Evolutionary conservation across 2,113 vertebrate genomes (phyloP).

Genomic region (Hemichromis elongatus): DNA sequence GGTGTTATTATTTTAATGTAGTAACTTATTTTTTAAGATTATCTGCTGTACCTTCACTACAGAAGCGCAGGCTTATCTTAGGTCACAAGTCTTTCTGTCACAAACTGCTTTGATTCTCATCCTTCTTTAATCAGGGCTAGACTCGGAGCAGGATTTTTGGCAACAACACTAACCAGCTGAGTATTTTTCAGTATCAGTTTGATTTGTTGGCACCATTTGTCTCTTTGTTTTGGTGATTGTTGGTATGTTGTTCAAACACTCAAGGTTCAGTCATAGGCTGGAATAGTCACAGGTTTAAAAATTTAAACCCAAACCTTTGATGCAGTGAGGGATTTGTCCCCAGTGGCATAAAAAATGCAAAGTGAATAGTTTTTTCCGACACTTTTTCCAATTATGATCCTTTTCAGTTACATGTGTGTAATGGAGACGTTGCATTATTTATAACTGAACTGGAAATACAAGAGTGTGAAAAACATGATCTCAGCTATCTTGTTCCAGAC

Average conservation of each 20-base stretch:
- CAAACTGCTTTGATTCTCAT: not conserved
- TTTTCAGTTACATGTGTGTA: not conserved
- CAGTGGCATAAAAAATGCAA: not conserved
- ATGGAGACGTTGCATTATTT: constrained; percentile 21
- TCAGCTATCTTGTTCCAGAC: constrained; percentile 27
- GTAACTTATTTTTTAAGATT: not conserved
- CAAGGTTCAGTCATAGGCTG: not conserved
- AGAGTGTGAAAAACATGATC: constrained; percentile 51
- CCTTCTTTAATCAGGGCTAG: constrained; percentile 18
- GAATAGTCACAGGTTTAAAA: not conserved
- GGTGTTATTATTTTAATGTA: not conserved
- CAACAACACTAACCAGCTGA: not conserved
- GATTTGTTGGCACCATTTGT: constrained; percentile 15
- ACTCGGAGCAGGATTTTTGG: constrained; percentile 31
- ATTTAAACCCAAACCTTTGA: not conserved
- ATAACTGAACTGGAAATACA: constrained; percentile 10
- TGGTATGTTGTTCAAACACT: constrained; percentile 51
- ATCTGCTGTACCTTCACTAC: not conserved
- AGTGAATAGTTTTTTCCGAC: not conserved
- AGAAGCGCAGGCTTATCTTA: not conserved
- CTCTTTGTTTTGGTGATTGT: constrained; percentile 55
- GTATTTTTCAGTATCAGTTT: constrained; percentile 34
- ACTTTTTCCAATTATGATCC: not conserved
- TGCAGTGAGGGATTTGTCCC: constrained; percentile 24
- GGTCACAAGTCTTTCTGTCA: not conserved